Evolutionary conservation across 2,113 vertebrate species (phyloP).

Genomic region (Nycticebus coucang): DNA sequence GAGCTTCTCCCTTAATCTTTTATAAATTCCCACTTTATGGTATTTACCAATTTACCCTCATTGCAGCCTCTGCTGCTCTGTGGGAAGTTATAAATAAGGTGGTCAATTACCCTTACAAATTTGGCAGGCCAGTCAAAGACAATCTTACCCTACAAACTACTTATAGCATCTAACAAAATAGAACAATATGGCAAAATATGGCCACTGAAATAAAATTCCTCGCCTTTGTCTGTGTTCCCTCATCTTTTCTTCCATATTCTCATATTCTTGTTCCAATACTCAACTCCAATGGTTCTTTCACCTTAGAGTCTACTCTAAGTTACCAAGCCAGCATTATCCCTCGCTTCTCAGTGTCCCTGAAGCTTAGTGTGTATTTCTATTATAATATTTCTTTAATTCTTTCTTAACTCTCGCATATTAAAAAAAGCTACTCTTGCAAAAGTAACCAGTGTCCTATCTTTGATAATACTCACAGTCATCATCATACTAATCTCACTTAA

Average conservation of each 20-base stretch:
- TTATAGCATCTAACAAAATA: neutral
- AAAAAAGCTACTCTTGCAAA: neutral
- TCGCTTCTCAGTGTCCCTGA: neutral
- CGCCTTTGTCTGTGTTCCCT: neutral
- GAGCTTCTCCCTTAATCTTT: neutral
- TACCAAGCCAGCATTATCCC: neutral
- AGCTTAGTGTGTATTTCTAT: neutral
- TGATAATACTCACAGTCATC: neutral
- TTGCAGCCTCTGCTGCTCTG: neutral
- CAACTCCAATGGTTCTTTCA: neutral
- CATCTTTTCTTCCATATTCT: neutral
- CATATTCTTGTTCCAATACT: neutral
- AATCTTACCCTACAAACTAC: neutral
- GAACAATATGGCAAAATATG: neutral
- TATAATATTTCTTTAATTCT: neutral
- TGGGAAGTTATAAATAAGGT: conserved; percentile 7
- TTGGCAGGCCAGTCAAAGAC: neutral
- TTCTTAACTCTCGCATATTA: neutral
- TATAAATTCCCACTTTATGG: neutral
- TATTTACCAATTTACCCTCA: neutral
- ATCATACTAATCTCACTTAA: neutral
- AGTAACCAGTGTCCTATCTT: neutral
- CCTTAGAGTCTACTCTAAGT: neutral
- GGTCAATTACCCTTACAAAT: neutral
- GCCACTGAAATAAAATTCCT: neutral